Percentiles rank a stretch among this genome's conserved stretches.
Evolutionary conservation across 23 tunicate species (phyloP).

Genomic region (Halocynthia aurantium): DNA sequence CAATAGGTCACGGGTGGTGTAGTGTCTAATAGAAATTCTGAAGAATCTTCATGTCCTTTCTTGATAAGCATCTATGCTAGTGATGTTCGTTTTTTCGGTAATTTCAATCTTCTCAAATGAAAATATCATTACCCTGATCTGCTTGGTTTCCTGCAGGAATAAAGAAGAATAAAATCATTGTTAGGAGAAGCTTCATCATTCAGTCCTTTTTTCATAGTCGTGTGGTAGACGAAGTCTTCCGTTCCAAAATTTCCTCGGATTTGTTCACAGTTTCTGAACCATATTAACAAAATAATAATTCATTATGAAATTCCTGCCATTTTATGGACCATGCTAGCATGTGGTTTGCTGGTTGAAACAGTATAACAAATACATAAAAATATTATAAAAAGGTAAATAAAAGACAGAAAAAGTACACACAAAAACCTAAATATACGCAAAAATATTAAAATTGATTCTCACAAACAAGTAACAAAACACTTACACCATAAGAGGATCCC

Average conservation of each 20-base stretch:
- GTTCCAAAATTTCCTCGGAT: constrained; percentile 18
- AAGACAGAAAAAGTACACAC: too few species aligned
- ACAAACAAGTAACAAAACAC: background rate
- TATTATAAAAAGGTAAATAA: too few species aligned
- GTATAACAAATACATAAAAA: too few species aligned
- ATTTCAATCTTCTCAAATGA: background rate
- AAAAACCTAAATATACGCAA: background rate
- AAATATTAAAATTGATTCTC: background rate
- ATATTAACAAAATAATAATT: background rate
- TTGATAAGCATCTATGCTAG: too few species aligned
- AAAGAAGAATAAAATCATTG: constrained; percentile 58
- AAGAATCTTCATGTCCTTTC: too few species aligned
- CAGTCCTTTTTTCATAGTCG: constrained; percentile 24
- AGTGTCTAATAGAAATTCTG: too few species aligned
- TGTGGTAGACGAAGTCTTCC: constrained; percentile 61
- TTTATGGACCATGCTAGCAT: background rate
- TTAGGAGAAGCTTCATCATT: constrained; percentile 9
- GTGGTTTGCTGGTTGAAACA: too few species aligned
- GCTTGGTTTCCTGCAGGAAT: constrained; percentile 52
- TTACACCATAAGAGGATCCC: constrained; percentile 73
- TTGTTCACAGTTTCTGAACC: constrained; percentile 34
- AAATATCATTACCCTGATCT: constrained; percentile 29
- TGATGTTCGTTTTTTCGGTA: too few species aligned
- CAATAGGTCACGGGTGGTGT: too few species aligned
- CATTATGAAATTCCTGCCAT: background rate